These are phyloP conservation scores for Neoseiulus cucumeris DNA, from an alignment of 1,140 invertebrate genomes.

Conservation along the genomic window DNA sequence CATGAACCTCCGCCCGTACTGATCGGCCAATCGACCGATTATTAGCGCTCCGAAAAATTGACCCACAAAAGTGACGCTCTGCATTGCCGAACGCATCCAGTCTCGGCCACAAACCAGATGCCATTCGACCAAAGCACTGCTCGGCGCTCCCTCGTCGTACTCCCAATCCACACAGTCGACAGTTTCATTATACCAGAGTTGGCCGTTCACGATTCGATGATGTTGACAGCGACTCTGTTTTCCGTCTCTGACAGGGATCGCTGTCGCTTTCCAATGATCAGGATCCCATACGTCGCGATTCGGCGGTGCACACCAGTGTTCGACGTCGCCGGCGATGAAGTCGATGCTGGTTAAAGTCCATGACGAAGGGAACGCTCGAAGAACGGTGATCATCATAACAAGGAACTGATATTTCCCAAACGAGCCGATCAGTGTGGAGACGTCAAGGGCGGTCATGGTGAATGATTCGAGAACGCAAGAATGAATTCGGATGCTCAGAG, in stretches of 20 bases:
- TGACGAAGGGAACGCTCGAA: not conserved
- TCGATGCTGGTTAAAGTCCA: conserved; percentile 5
- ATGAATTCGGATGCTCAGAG: too few species aligned
- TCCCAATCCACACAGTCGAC: not conserved
- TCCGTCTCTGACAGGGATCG: not conserved
- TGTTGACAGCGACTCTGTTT: not conserved
- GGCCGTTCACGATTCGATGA: not conserved
- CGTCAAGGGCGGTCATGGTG: not conserved
- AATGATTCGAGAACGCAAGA: too few species aligned
- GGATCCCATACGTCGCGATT: not conserved
- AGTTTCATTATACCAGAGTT: not conserved
- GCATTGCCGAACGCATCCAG: conserved; percentile 10
- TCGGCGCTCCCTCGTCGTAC: not conserved
- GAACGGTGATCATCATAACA: not conserved
- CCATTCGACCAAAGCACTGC: not conserved
- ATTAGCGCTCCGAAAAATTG: not conserved
- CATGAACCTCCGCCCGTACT: not conserved
- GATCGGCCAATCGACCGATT: not conserved
- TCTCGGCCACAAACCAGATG: not conserved
- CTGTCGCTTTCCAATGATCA: not conserved
- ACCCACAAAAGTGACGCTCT: not conserved
- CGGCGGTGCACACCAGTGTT: conserved; percentile 1
- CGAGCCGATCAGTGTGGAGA: not conserved
- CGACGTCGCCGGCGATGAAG: not conserved
- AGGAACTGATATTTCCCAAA: not conserved